Base-by-base conservation (phyloP, 2,888 invertebrate genomes). In the Tenodera sinensis region DNA sequence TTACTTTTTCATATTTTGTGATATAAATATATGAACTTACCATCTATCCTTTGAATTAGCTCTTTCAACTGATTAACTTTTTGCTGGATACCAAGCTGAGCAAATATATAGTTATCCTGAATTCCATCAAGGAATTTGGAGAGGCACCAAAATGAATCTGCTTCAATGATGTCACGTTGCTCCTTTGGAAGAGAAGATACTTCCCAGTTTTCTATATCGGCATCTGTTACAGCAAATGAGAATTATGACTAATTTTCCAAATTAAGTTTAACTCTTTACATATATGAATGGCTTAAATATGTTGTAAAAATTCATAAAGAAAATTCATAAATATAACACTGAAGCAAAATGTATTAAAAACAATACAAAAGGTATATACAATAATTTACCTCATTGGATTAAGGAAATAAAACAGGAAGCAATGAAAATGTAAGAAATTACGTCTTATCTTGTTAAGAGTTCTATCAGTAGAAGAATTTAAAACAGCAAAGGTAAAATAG, bases 81-180 rank as follows among this genome's bases (percentile, higher is more conserved):
- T 92, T 97, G 96, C 93, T 99, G 99, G 92, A 99, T 99, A 89
- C 99, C 99, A 90, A 99, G 97, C 95, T 99, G 99, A 92, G 99
- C 99, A 94, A 99, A 99, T 92, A 99, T 99, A 93, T 99, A 99
- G 94, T 99, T 99, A 94, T 99, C 99, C 94, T 99, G 99, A 92
- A 99, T 99, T 91, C 99, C 98, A 93, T 99, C 99, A 89, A 99
- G 95, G 92, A 99, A 97, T 93, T 99, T 98, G 25, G 98, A 98
- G 91, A 99, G 95, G 93, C 99, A 99, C 99, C 99, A 99, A 95
- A 98, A 99, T 82, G 98, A 98, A 93, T 99, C 99, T 0, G 99
- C 99, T 94, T 99, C 99, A 88, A 99, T 98, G 90, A 97, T 95
- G 92, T 97, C 96, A 90, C 98, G 94, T 92, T 96, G 96, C 88